phyloP scores from a whole-genome alignment of 2,888 invertebrate species.

The Doris montereyensis region DNA sequence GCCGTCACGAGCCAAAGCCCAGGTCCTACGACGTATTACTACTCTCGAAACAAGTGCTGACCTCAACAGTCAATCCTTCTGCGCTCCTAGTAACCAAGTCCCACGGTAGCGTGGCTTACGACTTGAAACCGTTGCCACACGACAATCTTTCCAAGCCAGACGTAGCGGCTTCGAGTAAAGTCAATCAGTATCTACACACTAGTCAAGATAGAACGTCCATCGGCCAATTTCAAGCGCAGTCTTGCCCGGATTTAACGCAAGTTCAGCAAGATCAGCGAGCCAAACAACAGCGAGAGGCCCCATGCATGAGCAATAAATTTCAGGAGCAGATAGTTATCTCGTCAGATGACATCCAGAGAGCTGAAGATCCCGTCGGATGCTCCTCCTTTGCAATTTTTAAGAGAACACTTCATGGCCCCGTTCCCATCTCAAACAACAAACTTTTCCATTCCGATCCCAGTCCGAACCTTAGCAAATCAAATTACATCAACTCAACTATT shows the following conservation, averaged over 20 bases:
- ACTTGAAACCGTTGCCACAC: not conserved
- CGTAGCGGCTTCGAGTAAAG: not conserved
- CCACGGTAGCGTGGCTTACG: slow-evolving; percentile 10
- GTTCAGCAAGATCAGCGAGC: not conserved
- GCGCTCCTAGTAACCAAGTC: not conserved
- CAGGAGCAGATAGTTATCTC: not conserved
- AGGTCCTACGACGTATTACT: too few species aligned
- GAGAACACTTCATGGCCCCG: slow-evolving; percentile 10
- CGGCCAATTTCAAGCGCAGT: too few species aligned
- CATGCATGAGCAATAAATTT: not conserved
- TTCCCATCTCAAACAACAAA: not conserved
- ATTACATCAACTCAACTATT: not conserved
- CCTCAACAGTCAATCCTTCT: not conserved
- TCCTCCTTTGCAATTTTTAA: slow-evolving; percentile 1
- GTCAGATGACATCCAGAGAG: too few species aligned
- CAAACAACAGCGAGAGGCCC: not conserved
- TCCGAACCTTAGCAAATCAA: not conserved
- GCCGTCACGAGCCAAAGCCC: too few species aligned
- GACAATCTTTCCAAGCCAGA: slow-evolving; percentile 1
- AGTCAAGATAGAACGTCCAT: too few species aligned
- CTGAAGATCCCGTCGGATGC: not conserved
- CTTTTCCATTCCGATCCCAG: not conserved
- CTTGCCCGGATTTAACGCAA: too few species aligned
- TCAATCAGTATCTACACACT: slow-evolving; percentile 14
- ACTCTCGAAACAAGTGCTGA: too few species aligned